Conservation (phyloP, 2,888 invertebrate genomes). For the Aleiodes alternator region DNA sequence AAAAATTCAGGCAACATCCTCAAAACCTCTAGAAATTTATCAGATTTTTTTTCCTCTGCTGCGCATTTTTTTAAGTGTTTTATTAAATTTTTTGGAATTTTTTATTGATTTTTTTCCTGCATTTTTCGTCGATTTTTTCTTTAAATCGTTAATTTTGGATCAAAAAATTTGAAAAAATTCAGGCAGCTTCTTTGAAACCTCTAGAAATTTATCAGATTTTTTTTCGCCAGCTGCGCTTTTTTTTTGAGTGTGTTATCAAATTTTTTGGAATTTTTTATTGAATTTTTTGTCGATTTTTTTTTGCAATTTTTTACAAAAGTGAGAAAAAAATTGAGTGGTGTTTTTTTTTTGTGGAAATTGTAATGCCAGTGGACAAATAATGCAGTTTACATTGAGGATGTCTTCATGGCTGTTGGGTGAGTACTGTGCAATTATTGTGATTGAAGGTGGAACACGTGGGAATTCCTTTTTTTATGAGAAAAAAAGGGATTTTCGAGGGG, state of each 20-base stretch:
- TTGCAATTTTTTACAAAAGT: neutral
- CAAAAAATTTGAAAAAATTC: constrained; percentile 12
- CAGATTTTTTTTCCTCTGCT: neutral
- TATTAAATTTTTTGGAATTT: no score
- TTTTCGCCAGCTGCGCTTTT: neutral
- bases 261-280: no score
- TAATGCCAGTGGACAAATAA: constrained; percentile 55
- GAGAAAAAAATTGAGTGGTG: constrained; percentile 7
- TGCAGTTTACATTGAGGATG: constrained; percentile 59
- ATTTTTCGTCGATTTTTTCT: no score
- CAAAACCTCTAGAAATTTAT: no score
- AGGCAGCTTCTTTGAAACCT: no score
- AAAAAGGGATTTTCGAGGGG: no score
- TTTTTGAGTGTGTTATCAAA: neutral
- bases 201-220: no score
- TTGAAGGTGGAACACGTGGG: neutral
- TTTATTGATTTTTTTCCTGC: no score
- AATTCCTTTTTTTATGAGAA: neutral
- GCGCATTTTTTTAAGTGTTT: constrained; percentile 5
- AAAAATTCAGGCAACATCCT: neutral
- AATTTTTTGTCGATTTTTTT: no score
- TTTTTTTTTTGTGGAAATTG: constrained; percentile 43
- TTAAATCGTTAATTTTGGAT: constrained; percentile 5
- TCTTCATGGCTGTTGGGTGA: constrained; percentile 51
- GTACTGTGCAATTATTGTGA: constrained; percentile 6